These are phyloP conservation scores for Empidonax traillii DNA, from an alignment of 2,113 vertebrate species.

Conservation along the genomic window DNA sequence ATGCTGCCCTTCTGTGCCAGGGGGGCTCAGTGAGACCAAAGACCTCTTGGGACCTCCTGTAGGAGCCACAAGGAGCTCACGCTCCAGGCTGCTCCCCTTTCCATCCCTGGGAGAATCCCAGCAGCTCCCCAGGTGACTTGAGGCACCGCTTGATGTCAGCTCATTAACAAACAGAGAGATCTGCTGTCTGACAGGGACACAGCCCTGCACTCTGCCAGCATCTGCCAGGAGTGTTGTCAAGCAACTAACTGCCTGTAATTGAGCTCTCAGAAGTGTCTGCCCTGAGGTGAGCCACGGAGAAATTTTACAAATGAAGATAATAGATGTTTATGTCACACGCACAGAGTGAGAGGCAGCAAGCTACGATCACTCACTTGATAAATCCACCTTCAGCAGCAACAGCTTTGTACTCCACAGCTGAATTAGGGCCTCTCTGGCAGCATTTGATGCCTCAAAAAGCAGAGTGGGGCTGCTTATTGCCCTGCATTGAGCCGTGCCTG, in stretches of 20 bases:
- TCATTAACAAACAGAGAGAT: background rate
- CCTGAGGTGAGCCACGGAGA: conserved; percentile 45
- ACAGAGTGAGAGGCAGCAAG: background rate
- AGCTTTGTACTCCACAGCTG: background rate
- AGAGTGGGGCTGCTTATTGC: background rate
- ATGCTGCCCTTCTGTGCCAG: background rate
- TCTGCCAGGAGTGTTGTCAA: conserved; percentile 55
- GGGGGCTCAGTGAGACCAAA: background rate
- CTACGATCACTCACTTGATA: background rate
- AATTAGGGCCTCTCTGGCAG: background rate
- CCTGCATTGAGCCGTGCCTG: background rate
- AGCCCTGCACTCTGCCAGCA: background rate
- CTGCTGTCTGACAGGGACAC: background rate
- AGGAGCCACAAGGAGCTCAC: background rate
- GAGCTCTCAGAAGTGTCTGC: conserved; percentile 60
- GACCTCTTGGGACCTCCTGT: background rate
- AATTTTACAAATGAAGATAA: conserved; percentile 65
- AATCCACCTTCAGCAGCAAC: background rate
- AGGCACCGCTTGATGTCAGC: background rate
- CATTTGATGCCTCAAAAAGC: background rate
- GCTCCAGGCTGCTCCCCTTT: background rate
- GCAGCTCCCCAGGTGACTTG: background rate
- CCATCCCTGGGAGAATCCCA: background rate
- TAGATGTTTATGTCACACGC: conserved; percentile 51
- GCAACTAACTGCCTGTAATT: conserved; percentile 51